These are phyloP conservation scores for Aeoliscus strigatus DNA, from an alignment of 2,797 vertebrate species.

Conservation along the genomic window DNA sequence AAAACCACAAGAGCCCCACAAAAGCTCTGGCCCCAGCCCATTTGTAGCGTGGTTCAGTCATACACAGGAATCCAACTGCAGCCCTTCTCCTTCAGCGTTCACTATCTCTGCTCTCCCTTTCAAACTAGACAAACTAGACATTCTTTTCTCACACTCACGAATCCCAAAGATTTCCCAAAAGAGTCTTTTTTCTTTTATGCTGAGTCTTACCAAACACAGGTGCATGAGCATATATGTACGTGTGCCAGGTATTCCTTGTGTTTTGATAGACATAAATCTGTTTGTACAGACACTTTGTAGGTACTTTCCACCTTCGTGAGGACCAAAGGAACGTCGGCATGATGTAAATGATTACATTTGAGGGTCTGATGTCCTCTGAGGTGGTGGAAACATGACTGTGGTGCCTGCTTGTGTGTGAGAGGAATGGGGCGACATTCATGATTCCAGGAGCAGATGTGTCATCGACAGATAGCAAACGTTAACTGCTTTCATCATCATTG, in stretches of 20 bases:
- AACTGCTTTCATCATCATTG: too few relatives aligned
- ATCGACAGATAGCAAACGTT: slow-evolving; percentile 57
- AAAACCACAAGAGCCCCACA: slow-evolving; percentile 76
- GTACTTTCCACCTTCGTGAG: too few relatives aligned
- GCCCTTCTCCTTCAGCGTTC: slow-evolving; percentile 13
- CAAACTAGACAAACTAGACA: slow-evolving; percentile 2
- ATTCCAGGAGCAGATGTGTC: slow-evolving; percentile 66
- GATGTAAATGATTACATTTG: too few relatives aligned
- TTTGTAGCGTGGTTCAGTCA: slow-evolving; percentile 53
- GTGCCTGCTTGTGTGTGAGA: too few relatives aligned
- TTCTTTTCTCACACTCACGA: slow-evolving; percentile 6
- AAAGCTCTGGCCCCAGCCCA: slow-evolving; percentile 65
- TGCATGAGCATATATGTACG: too few relatives aligned
- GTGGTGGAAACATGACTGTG: too few relatives aligned
- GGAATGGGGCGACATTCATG: slow-evolving; percentile 60
- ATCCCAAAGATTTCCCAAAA: slow-evolving; percentile 2
- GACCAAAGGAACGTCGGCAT: too few relatives aligned
- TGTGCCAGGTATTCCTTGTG: too few relatives aligned
- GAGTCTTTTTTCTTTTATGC: slow-evolving; percentile 1
- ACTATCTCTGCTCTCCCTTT: slow-evolving; percentile 14
- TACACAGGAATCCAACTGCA: slow-evolving; percentile 56
- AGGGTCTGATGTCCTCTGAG: too few relatives aligned
- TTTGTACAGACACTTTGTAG: too few relatives aligned
- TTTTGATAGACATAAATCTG: too few relatives aligned
- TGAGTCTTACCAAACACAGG: slow-evolving; percentile 3